Conservation (phyloP, 1,140 invertebrate species). For the Notospermus geniculatus region DNA sequence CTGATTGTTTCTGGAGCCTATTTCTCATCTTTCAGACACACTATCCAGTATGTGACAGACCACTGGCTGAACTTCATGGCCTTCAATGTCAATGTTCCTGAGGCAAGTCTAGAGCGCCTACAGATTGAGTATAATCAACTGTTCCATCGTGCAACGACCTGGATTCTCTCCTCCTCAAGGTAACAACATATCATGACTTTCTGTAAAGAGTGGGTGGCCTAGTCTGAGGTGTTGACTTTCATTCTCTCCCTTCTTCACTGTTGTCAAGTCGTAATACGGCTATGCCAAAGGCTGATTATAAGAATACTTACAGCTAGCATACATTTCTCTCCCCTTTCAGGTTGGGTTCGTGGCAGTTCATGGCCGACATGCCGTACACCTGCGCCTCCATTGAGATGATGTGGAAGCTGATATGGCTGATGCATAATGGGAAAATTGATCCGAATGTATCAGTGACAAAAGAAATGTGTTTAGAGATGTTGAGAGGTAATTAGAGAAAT, state of each 20-base stretch:
- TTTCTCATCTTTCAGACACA: constrained; percentile 63
- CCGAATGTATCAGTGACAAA: constrained; percentile 30
- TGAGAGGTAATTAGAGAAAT: constrained; percentile 40
- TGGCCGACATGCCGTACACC: constrained; percentile 74
- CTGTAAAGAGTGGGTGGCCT: no score
- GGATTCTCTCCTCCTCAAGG: constrained; percentile 68
- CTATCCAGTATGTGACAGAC: constrained; percentile 73
- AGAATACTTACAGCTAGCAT: no score
- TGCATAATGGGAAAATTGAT: constrained; percentile 34
- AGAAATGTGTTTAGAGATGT: constrained; percentile 31
- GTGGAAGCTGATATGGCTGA: constrained; percentile 63
- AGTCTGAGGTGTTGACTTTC: no score
- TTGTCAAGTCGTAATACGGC: no score
- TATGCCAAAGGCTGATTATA: no score
- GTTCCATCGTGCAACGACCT: constrained; percentile 68
- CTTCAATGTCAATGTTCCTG: constrained; percentile 46
- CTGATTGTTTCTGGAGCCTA: no score
- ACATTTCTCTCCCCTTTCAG: constrained; percentile 47
- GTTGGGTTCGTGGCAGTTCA: constrained; percentile 79
- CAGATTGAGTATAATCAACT: constrained; percentile 75
- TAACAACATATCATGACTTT: no score
- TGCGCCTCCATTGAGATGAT: constrained; percentile 66
- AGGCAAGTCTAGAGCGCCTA: constrained; percentile 61
- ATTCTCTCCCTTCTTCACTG: no score
- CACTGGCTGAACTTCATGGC: constrained; percentile 65